Evolutionary conservation across 2,888 invertebrate genomes (phyloP), one percentile per base, ranked within the genome.

Genomic region (Pollenia amentaria): DNA sequence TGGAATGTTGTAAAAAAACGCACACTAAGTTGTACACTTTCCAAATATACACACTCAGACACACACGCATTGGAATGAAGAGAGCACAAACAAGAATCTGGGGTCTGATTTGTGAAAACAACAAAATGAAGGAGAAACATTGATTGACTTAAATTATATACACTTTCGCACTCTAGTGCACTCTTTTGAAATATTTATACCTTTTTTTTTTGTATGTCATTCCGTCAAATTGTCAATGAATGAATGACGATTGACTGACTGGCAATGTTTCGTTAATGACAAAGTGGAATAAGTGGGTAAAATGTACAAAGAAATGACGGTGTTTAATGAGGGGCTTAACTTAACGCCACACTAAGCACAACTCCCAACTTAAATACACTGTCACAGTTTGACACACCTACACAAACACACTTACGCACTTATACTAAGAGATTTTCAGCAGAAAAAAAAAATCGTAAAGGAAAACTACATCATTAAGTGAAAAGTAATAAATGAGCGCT

Each of bases 291-390:
- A 73, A 69, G n/a, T 42, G 16, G 16, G 51, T 18, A 55, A 80
- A 29, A 80, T 72, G 29, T 60, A 70, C 42, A 79, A 62, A 62
- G 51, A 12, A 81, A 73, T 78, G 62, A 73, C 60, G 77, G 60
- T 82, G 77, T 73, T 85, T 85, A 85, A 85, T 82, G 81, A 82
- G 77, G 77, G 81, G 65, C 77, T 85, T 77, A 84, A 79, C 79
- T 75, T 69, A 81, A 81, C 67, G 81, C 67, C 77, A 78, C 77
- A 81, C 77, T 85, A 67, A 81, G 16, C 64, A 64, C 65, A 67
- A 72, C 51, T 44, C 16, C 12, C 21, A 46, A 57, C 40, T 14
- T 14, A 55, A 48, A 46, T 42, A 57, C 42, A 44, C 12, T 64
- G 75, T 53, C 29, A 69, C 62, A 69, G 38, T 69, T 60, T 70